These are phyloP conservation scores for Castor canadensis DNA, from an alignment of 2,113 vertebrate genomes.

Conservation along the genomic window DNA sequence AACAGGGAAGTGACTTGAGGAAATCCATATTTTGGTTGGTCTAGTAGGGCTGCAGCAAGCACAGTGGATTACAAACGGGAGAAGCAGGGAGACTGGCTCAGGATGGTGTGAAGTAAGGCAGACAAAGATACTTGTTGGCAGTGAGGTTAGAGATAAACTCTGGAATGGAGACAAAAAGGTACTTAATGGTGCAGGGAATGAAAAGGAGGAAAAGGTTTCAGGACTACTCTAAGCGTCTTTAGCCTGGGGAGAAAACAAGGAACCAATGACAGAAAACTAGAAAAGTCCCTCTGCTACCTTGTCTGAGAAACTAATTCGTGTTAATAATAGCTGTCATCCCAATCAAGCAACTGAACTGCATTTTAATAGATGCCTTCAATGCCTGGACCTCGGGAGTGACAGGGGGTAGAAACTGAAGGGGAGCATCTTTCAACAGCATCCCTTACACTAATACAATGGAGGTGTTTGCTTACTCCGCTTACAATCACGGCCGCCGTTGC, in stretches of 20 bases:
- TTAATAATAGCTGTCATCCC: constrained; percentile 46
- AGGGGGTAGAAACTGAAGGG: constrained; percentile 41
- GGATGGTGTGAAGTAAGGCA: constrained; percentile 11
- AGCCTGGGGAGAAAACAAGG: background rate
- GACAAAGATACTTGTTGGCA: background rate
- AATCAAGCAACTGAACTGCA: constrained; percentile 74
- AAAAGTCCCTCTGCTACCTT: constrained; percentile 31
- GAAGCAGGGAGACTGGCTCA: background rate
- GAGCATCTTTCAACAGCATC: constrained; percentile 65
- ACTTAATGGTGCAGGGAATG: constrained; percentile 31
- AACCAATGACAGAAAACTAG: constrained; percentile 33
- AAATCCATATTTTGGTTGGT: constrained; percentile 46
- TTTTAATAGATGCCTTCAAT: constrained; percentile 76
- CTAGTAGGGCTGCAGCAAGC: background rate
- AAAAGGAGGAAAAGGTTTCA: background rate
- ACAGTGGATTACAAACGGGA: constrained; percentile 7
- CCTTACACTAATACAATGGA: constrained; percentile 77
- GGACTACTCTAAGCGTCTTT: background rate
- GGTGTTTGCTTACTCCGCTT: constrained; percentile 80
- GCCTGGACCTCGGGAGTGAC: constrained; percentile 52
- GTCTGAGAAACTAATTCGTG: constrained; percentile 47
- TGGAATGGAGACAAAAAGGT: constrained; percentile 44
- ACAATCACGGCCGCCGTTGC: constrained; percentile 79
- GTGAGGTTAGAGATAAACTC: constrained; percentile 24
- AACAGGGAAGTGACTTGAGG: constrained; percentile 1